phyloP scores from a whole-genome alignment of 2,113 vertebrate genomes.

The Fukomys damarensis region DNA sequence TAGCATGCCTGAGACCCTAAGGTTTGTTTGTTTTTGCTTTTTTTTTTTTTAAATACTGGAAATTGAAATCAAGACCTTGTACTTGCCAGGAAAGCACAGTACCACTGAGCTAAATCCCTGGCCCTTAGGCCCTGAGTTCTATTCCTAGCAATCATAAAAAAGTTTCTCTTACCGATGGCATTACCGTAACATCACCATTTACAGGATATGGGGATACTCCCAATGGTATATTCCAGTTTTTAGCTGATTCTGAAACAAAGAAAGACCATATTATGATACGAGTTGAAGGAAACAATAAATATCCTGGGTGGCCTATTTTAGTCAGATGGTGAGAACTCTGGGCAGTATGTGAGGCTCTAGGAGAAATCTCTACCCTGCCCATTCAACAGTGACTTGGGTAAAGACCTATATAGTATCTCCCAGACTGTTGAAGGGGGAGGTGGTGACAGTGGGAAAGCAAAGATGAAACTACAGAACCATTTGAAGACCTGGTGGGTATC shows the following conservation, averaged over 20 bases:
- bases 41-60: no score
- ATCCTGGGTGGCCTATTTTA: neutral
- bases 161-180: conserved; percentile 58
- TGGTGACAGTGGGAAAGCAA: neutral
- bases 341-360: neutral
- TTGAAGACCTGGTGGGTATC: neutral
- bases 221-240: neutral
- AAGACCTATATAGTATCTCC: neutral
- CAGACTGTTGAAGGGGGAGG: neutral
- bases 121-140: neutral
- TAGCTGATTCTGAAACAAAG: conserved; percentile 15
- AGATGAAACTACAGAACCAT: neutral
- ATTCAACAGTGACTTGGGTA: neutral
- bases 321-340: neutral
- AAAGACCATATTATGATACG: neutral
- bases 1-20: neutral
- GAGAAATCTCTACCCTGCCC: neutral
- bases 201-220: neutral
- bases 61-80: no score
- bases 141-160: neutral
- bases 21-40: no score
- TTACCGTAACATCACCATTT: neutral
- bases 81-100: no score
- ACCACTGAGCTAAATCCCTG: no score
- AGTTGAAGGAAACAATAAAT: neutral